These are phyloP conservation scores for Ditylenchus weischeri DNA, from an alignment of 2,888 invertebrate species.

Conservation along the genomic window DNA sequence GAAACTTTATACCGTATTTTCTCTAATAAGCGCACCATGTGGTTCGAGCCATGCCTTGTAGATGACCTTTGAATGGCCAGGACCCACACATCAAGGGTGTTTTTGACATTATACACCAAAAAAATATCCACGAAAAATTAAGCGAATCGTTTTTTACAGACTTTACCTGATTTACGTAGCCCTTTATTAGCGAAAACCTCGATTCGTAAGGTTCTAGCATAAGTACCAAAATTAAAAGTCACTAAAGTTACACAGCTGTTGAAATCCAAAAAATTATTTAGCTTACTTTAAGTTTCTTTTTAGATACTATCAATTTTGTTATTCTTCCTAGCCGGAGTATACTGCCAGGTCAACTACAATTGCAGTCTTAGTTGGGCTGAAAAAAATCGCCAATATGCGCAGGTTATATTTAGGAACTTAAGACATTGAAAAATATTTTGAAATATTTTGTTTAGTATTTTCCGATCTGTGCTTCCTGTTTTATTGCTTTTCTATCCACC, in stretches of 20 bases:
- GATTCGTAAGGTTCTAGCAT: too few species aligned
- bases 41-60: too few species aligned
- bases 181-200: too few species aligned
- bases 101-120: too few species aligned
- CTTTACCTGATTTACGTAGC: too few species aligned
- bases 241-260: background rate
- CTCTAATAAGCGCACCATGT: too few species aligned
- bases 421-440: background rate
- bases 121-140: too few species aligned
- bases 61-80: too few species aligned
- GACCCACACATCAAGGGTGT: too few species aligned
- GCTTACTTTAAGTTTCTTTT: conserved; percentile 15
- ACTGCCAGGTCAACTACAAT: conserved; percentile 34
- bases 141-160: too few species aligned
- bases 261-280: background rate
- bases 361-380: conserved; percentile 32
- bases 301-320: conserved; percentile 41
- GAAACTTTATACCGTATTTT: too few species aligned
- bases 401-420: conserved; percentile 17
- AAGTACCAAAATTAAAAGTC: too few species aligned
- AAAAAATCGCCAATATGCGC: conserved; percentile 32
- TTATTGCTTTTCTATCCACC: conserved; percentile 40
- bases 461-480: conserved; percentile 42
- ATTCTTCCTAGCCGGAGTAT: conserved; percentile 41
- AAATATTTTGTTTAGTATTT: conserved; percentile 39